phyloP scores from a whole-genome alignment of 1,140 invertebrate species.

The Drosophila teissieri region DNA sequence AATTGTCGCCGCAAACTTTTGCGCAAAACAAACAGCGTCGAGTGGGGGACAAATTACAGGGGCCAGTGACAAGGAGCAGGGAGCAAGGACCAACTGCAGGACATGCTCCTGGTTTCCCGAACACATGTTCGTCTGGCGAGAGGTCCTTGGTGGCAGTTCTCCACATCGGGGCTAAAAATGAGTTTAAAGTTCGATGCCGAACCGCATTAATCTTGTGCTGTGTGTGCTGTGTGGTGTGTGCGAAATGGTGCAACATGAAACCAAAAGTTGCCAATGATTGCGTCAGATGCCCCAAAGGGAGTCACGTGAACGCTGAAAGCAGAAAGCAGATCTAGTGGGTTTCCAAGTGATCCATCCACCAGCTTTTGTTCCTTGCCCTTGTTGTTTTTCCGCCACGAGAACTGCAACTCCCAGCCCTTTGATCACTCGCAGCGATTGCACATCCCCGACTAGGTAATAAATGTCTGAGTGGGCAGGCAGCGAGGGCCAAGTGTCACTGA shows the following conservation, averaged over 20 bases:
- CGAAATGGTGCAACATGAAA: slow-evolving; percentile 37
- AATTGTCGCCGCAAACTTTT: slow-evolving; percentile 77
- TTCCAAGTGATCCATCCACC: slow-evolving; percentile 22
- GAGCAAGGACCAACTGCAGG: slow-evolving; percentile 31
- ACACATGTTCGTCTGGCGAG: slow-evolving; percentile 38
- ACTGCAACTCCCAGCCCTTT: slow-evolving; percentile 5
- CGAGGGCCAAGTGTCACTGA: slow-evolving; percentile 63
- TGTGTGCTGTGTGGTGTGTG: not conserved
- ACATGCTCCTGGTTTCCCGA: slow-evolving; percentile 55
- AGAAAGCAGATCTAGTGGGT: slow-evolving; percentile 9
- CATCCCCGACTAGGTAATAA: slow-evolving; percentile 74
- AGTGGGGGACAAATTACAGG: slow-evolving; percentile 65
- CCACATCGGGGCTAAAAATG: slow-evolving; percentile 54
- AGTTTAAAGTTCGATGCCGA: slow-evolving; percentile 70
- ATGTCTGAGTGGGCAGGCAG: slow-evolving; percentile 58
- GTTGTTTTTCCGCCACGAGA: not conserved
- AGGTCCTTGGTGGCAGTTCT: slow-evolving; percentile 34
- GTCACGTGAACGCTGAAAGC: slow-evolving; percentile 3
- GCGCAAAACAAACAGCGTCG: slow-evolving; percentile 52
- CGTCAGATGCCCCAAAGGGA: slow-evolving; percentile 21
- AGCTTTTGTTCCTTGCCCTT: not conserved
- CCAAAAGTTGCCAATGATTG: slow-evolving; percentile 55
- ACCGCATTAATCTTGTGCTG: slow-evolving; percentile 59
- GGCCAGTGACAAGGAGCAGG: slow-evolving; percentile 20
- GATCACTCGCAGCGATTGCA: slow-evolving; percentile 33